Conservation (phyloP, 2,797 vertebrate genomes). For the Protonibea diacanthus region DNA sequence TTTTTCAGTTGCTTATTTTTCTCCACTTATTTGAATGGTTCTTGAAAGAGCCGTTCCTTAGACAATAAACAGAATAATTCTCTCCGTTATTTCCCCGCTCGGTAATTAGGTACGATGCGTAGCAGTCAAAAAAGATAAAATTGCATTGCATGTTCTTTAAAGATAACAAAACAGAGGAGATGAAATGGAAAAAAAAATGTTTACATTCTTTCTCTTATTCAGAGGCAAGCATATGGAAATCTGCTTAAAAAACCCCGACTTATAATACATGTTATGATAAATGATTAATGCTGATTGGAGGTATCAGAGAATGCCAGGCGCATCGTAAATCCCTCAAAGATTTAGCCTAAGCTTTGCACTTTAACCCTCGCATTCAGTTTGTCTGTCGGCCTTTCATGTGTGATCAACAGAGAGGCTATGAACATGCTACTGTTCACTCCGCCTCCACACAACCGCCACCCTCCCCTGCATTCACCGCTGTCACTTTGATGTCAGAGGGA, state of each 20-base stretch:
- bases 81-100: slow-evolving; percentile 44
- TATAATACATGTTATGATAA: slow-evolving; percentile 32
- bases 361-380: slow-evolving; percentile 45
- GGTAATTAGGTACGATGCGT: slow-evolving; percentile 65
- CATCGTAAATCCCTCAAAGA: slow-evolving; percentile 51
- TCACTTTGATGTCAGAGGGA: slow-evolving; percentile 69
- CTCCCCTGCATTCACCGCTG: slow-evolving; percentile 33
- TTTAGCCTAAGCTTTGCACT: slow-evolving; percentile 50
- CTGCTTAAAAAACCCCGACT: slow-evolving; percentile 24
- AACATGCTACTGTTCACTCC: slow-evolving; percentile 38
- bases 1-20: slow-evolving; percentile 62
- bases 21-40: slow-evolving; percentile 64
- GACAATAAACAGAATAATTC: slow-evolving; percentile 64
- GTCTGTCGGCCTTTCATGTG: slow-evolving; percentile 46
- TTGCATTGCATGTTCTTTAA: slow-evolving; percentile 57
- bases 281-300: slow-evolving; percentile 44
- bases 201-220: slow-evolving; percentile 52
- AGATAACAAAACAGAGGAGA: slow-evolving; percentile 70
- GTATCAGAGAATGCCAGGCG: slow-evolving; percentile 61
- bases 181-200: slow-evolving; percentile 54
- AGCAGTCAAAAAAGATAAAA: slow-evolving; percentile 49
- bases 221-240: not conserved
- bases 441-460: slow-evolving; percentile 18
- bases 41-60: slow-evolving; percentile 63
- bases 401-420: slow-evolving; percentile 54